Evolutionary conservation across 2,797 vertebrate species (phyloP), one percentile per base, ranked within the genome.

Genomic region (Gila robusta): DNA sequence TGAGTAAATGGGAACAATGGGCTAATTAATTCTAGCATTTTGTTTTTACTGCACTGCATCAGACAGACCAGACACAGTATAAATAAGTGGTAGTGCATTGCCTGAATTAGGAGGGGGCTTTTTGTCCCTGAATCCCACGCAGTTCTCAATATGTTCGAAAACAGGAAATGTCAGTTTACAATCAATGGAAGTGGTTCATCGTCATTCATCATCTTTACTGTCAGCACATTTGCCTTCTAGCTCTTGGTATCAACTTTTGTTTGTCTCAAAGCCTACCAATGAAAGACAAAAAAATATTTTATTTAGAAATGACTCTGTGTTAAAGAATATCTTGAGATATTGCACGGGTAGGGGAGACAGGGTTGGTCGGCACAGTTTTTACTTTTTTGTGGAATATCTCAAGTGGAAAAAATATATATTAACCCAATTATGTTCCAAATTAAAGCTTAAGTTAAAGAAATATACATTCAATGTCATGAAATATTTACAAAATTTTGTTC

Each of bases 1-100:
- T 81, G 47, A 78, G 73, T 86, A 86, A 88, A 84, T 76, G 28
- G 72, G 74, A 87, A 74, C 54, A 64, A 79, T 82, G 80, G 74
- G 67, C 80, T 88, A 74, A 82, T 23, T 19, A 26, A 82, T 28
- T 54, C 67, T 54, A 39, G 35, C 10, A 37, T 54, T 19, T 67
- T 59, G 52, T 82, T 35, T 79, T 88, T 77, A 78, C 64, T 82
- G 64, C 23, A 80, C 54, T 47, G 52, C 26, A 44, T 19, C 64
- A 79, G 23, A 78, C 44, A 64, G 28, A 66, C 37, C 47, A 5
- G 4, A 35, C 6, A 44, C 3, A 64, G 26, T 35, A 79, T 49
- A 49, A 16, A 67, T 16, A 39, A 47, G 62, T 28, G n/a, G n/a
- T 44, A 4, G 6, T 41, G 37, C 64, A 81, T 16, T 49, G 44